A percentile compares a stretch with the other conserved stretches of the same genome.
Evolutionary conservation across 2,797 vertebrate genomes (phyloP).

Genomic region (Semaprochilodus insignis): DNA sequence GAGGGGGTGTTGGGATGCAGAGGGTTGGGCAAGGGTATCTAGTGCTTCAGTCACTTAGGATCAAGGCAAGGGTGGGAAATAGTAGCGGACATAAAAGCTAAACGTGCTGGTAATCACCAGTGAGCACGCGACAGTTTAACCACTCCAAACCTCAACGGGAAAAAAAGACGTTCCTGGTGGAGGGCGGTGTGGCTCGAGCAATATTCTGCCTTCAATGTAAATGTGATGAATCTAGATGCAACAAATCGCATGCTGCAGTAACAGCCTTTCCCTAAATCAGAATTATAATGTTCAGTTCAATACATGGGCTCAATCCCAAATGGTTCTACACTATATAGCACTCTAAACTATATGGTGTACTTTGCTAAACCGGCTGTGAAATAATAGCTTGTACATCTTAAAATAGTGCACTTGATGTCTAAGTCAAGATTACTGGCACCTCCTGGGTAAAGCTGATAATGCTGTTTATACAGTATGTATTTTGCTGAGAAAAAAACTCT

Average conservation of each 20-base stretch:
- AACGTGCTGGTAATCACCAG: conserved; percentile 90
- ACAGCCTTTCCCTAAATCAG: neutral
- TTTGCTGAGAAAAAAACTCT: neutral
- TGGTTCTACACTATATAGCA: neutral
- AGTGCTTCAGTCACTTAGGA: conserved; percentile 83
- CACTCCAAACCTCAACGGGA: conserved; percentile 83
- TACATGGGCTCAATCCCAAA: neutral
- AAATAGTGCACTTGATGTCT: neutral
- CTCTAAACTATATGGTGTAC: no score
- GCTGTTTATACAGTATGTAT: neutral
- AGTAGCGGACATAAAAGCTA: conserved; percentile 87
- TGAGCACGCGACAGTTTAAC: conserved; percentile 90
- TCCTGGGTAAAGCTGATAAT: neutral
- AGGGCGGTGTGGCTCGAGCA: conserved; percentile 60
- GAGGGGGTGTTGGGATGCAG: conserved; percentile 11
- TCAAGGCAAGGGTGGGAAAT: conserved; percentile 92
- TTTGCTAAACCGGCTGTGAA: neutral
- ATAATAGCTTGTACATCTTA: conserved; percentile 10
- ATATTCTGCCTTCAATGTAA: conserved; percentile 13
- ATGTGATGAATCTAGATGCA: neutral
- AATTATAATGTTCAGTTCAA: neutral
- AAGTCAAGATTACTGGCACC: neutral
- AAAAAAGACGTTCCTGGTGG: conserved; percentile 72
- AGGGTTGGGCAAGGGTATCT: conserved; percentile 57
- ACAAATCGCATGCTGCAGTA: neutral